These are phyloP conservation scores for Gastracanthus pulcherrimus DNA, from an alignment of 2,888 invertebrate species.

Conservation along the genomic window DNA sequence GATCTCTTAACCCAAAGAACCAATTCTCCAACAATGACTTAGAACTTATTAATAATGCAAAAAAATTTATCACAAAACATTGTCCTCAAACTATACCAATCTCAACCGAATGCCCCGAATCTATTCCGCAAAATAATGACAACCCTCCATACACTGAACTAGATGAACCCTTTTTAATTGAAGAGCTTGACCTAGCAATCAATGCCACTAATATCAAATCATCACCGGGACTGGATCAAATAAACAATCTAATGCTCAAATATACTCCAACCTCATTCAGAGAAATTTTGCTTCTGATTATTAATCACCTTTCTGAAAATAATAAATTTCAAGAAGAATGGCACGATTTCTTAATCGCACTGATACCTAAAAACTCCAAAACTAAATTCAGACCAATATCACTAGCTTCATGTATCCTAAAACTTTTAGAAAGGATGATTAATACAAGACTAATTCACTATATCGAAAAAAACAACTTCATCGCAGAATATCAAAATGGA, in stretches of 20 bases:
- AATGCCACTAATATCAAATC: neutral
- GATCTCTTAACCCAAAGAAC: neutral
- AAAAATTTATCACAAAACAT: neutral
- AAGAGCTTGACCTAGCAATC: neutral
- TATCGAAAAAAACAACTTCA: neutral
- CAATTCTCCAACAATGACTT: neutral
- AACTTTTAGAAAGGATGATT: neutral
- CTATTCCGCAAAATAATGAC: neutral
- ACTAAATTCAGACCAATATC: constrained; percentile 30
- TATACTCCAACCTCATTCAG: neutral
- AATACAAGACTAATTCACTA: neutral
- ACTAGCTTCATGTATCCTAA: neutral
- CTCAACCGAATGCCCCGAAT: too few relatives aligned
- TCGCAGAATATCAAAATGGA: neutral
- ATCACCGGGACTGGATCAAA: constrained; percentile 21
- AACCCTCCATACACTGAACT: neutral
- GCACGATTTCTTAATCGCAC: constrained; percentile 6
- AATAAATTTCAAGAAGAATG: neutral
- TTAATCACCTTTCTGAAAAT: constrained; percentile 2
- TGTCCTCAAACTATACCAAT: neutral
- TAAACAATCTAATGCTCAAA: constrained; percentile 6
- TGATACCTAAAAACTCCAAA: neutral
- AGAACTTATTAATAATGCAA: too few relatives aligned
- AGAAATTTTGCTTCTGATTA: neutral
- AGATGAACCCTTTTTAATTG: neutral